Evolutionary conservation across 2,888 invertebrate genomes (phyloP).

Genomic region (Rhopalosiphum nymphaeae): DNA sequence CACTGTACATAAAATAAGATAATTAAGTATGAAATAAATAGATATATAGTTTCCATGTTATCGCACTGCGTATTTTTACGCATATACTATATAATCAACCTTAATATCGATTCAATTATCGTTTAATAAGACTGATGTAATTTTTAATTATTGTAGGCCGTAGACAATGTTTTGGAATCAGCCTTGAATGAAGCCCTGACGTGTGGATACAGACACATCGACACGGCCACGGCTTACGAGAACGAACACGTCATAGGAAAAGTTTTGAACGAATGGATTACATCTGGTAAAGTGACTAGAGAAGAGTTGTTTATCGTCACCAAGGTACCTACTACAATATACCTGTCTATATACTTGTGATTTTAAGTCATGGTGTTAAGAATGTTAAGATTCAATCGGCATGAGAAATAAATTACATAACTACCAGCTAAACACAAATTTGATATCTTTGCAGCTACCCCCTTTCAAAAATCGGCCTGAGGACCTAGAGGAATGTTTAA

Average conservation of each 20-base stretch:
- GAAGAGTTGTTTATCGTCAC: conserved; percentile 80
- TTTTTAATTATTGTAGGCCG: conserved; percentile 67
- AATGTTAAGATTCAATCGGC: conserved; percentile 77
- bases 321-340: conserved; percentile 73
- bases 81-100: not conserved
- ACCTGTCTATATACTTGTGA: conserved; percentile 72
- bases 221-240: conserved; percentile 80
- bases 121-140: not conserved
- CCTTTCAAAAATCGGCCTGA: conserved; percentile 76
- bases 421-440: not conserved
- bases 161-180: conserved; percentile 75
- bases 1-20: not conserved
- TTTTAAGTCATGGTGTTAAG: conserved; percentile 78
- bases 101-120: not conserved
- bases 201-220: conserved; percentile 82
- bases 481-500: conserved; percentile 77
- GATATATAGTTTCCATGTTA: not conserved
- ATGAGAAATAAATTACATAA: not conserved
- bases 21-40: not conserved
- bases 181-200: conserved; percentile 81
- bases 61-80: not conserved
- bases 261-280: conserved; percentile 76
- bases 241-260: conserved; percentile 81
- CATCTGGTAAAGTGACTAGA: conserved; percentile 77
- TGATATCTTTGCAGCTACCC: conserved; percentile 69